phyloP scores from a whole-genome alignment of 1,140 invertebrate genomes.

The Pachyrhynchus sulphureomaculatus region DNA sequence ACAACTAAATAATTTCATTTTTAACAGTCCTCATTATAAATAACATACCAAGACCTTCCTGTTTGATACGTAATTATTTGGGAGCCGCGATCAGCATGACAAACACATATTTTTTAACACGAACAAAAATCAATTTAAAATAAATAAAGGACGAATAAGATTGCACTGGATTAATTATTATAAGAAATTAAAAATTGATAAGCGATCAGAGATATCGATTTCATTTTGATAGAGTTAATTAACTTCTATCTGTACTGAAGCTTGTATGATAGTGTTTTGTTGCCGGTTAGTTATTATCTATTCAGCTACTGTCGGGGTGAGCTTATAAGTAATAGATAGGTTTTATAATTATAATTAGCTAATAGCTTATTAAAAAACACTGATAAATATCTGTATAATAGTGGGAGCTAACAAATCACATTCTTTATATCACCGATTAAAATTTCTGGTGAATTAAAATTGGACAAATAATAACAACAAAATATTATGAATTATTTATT shows the following conservation, averaged over 20 bases:
- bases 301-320: conserved; percentile 11
- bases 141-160: conserved; percentile 19
- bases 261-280: conserved; percentile 20
- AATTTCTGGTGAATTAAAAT: too few species aligned
- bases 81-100: conserved; percentile 2
- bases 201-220: conserved; percentile 14
- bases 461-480: too few species aligned
- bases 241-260: neutral
- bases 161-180: conserved; percentile 14
- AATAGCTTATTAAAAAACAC: neutral
- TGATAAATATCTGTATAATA: conserved; percentile 9
- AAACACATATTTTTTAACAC: conserved; percentile 8
- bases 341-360: conserved; percentile 2
- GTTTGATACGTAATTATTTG: too few species aligned
- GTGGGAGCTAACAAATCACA: too few species aligned
- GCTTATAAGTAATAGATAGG: conserved; percentile 6
- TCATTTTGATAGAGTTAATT: conserved; percentile 13
- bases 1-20: too few species aligned
- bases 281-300: conserved; percentile 19
- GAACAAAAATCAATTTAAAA: conserved; percentile 21
- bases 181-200: conserved; percentile 17
- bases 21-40: too few species aligned
- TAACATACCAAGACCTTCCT: too few species aligned
- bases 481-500: too few species aligned
- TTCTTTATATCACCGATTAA: too few species aligned